phyloP scores from a whole-genome alignment of 2,113 vertebrate genomes.

The Dolichallabes microphthalmus region DNA sequence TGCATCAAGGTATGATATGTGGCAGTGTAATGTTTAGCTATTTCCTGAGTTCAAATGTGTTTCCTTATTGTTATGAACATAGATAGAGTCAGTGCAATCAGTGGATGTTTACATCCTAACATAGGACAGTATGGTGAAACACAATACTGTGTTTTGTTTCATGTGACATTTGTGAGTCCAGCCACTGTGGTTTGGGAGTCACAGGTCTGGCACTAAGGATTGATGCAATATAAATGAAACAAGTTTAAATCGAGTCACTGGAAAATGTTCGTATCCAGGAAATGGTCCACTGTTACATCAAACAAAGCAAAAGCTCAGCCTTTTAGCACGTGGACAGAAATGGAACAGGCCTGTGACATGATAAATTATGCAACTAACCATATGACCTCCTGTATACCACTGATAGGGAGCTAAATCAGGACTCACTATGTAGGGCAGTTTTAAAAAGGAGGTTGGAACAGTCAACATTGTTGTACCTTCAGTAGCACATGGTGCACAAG shows the following conservation, averaged over 20 bases:
- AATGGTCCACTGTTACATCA: neutral
- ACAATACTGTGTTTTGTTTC: neutral
- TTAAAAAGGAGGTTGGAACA: constrained; percentile 21
- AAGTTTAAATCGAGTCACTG: neutral
- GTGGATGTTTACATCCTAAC: neutral
- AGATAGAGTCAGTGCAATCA: neutral
- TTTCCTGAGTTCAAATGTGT: neutral
- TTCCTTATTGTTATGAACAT: neutral
- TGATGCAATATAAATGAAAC: neutral
- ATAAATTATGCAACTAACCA: constrained; percentile 25
- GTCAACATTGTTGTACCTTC: neutral
- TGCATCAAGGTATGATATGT: neutral
- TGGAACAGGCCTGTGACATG: neutral
- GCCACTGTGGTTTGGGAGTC: neutral
- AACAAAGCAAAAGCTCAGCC: constrained; percentile 1
- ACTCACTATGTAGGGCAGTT: constrained; percentile 19
- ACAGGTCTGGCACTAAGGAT: neutral
- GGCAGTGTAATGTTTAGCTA: neutral
- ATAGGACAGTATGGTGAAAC: neutral
- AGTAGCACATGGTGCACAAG: neutral
- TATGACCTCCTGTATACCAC: constrained; percentile 21
- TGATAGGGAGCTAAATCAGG: constrained; percentile 17
- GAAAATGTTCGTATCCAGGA: neutral
- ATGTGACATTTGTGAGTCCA: no score
- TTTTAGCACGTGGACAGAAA: neutral